Base-by-base conservation (phyloP, 2,888 invertebrate species). In the Drosophila anomalata region DNA sequence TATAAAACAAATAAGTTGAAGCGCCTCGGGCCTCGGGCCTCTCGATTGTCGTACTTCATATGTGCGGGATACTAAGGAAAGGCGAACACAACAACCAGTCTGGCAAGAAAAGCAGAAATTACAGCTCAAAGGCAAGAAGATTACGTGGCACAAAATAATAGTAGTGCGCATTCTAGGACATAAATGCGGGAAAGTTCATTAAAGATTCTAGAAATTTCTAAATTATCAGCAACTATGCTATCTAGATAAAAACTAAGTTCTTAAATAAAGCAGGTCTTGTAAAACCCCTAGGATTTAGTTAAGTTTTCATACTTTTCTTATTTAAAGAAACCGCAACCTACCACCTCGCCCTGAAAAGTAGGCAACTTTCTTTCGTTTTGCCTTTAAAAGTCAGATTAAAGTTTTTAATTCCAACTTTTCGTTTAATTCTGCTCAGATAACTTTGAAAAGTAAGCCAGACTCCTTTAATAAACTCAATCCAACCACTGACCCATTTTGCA, bases 1-100 rank as follows among this genome's bases (percentile, higher is more conserved):
- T 76, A 63, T 85, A 87, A 87, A 87, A 82, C 88, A 82, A 82
- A 82, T 82, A 87, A 87, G 79, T 68, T 74, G 75, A 62, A 66
- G 74, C 69, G 88, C 82, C 66, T 73, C 70, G 73, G 75, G 82
- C 86, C 47, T 24, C 70, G 73, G 77, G 82, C 86, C 47, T 24
- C 86, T 67, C 86, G 76, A 87, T 85, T 87, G 83, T 87, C 86
- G 78, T 85, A 61, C 79, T 71, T 72, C 66, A 51, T 59, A 42
- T 59, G 63, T 50, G 65, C 61, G 61, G 62, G 39, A 47, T 62
- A 12, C 36, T 36, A 24, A 14, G 22, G 36, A 26, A 59, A 58
- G 29, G 36, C 60, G 20, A 12, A 3, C 17, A 39, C 33, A 44
- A 63, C 41, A 46, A 46, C 60, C 41, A 20, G 4, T 20, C 17